These are phyloP conservation scores for Ceratotherium simum DNA, from an alignment of 2,113 vertebrate species.

Conservation along the genomic window DNA sequence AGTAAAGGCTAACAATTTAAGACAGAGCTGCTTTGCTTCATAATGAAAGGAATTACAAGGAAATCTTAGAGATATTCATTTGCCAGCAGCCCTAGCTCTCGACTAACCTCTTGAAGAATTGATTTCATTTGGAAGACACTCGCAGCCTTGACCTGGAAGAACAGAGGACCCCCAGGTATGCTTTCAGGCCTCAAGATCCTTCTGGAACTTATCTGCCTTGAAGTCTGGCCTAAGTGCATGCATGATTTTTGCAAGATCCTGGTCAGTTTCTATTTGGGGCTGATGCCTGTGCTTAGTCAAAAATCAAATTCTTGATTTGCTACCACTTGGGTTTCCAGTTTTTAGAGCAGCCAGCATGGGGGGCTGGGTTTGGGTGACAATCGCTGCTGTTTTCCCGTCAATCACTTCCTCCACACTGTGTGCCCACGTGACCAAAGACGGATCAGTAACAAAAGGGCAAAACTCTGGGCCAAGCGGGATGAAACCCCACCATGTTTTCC, in stretches of 20 bases:
- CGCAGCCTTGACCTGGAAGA: not conserved
- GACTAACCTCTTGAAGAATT: not conserved
- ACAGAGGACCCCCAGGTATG: not conserved
- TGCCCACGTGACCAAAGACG: not conserved
- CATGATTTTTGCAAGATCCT: not conserved
- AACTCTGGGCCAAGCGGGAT: not conserved
- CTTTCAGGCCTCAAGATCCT: not conserved
- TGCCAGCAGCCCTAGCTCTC: too few species aligned
- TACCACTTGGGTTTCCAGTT: not conserved
- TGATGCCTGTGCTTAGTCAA: not conserved
- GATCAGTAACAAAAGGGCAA: not conserved
- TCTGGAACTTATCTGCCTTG: not conserved
- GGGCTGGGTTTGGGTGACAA: not conserved
- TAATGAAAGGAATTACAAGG: not conserved
- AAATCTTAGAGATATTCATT: not conserved
- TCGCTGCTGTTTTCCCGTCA: not conserved
- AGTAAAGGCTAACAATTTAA: not conserved
- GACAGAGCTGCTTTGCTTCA: not conserved
- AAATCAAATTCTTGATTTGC: not conserved
- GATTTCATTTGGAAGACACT: not conserved
- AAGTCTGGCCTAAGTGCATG: not conserved
- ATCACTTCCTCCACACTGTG: rapidly evolving
- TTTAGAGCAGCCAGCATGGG: not conserved
- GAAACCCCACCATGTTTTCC: rapidly evolving
- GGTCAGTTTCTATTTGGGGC: not conserved